A percentile compares a stretch with the other conserved stretches of the same genome.
phyloP scores from a whole-genome alignment of 2,113 vertebrate species.

The Falcunculus frontatus region DNA sequence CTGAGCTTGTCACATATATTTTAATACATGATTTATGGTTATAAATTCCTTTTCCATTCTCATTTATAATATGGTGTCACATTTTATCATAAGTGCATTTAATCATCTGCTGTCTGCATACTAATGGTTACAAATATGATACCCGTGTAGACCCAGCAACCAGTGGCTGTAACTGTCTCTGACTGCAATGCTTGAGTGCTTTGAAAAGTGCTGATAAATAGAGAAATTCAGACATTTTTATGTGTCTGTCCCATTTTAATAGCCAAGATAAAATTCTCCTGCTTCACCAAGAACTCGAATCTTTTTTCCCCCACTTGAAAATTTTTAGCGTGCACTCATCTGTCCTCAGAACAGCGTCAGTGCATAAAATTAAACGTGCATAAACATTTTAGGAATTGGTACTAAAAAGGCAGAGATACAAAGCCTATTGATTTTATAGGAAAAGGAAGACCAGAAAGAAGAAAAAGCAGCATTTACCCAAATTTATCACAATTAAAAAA shows the following conservation, averaged over 20 bases:
- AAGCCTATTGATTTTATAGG: not conserved
- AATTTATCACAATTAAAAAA: fast-evolving
- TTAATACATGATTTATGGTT: slow-evolving; percentile 90
- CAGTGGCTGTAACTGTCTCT: slow-evolving; percentile 75
- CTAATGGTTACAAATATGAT: slow-evolving; percentile 86
- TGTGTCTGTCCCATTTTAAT: slow-evolving; percentile 34
- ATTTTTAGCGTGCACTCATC: not conserved
- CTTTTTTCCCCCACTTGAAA: not conserved
- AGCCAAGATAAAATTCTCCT: slow-evolving; percentile 8
- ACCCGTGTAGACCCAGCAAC: slow-evolving; percentile 78
- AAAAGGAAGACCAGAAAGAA: not conserved
- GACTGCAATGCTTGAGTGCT: slow-evolving; percentile 66
- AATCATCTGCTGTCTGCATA: slow-evolving; percentile 90
- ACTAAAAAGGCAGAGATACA: not conserved
- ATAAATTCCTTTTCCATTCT: slow-evolving; percentile 82
- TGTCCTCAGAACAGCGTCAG: not conserved
- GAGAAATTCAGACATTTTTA: slow-evolving; percentile 41
- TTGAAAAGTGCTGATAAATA: slow-evolving; percentile 63
- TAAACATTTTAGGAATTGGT: not conserved
- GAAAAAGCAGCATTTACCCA: not conserved
- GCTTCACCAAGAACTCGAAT: not conserved
- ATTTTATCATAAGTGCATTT: slow-evolving; percentile 86
- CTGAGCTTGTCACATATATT: slow-evolving; percentile 76
- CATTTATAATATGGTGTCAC: slow-evolving; percentile 88
- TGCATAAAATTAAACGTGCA: not conserved